These are phyloP conservation scores for Asobara japonica DNA, from an alignment of 1,140 invertebrate species.

Conservation along the genomic window DNA sequence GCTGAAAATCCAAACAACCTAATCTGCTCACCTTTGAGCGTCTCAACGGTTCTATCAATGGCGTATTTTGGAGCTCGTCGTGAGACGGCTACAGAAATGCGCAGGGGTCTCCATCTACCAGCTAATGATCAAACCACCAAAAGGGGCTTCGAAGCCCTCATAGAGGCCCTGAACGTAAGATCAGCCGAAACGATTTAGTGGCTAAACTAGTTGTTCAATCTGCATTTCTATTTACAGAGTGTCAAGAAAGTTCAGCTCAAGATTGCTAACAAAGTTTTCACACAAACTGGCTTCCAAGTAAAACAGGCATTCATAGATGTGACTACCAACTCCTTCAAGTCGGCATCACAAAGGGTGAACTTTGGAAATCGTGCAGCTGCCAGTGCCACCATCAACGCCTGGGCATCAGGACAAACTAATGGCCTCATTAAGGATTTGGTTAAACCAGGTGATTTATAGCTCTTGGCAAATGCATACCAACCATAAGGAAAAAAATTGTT, in stretches of 20 bases:
- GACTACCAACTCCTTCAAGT: constrained; percentile 58
- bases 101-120: constrained; percentile 58
- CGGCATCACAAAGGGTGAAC: constrained; percentile 67
- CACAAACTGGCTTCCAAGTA: constrained; percentile 61
- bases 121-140: constrained; percentile 41
- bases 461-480: no score
- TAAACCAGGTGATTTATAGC: constrained; percentile 48
- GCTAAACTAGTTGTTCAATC: constrained; percentile 9
- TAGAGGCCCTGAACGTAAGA: constrained; percentile 45
- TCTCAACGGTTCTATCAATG: constrained; percentile 69
- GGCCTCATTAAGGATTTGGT: constrained; percentile 78
- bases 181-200: neutral
- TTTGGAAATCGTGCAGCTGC: constrained; percentile 62
- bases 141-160: constrained; percentile 39
- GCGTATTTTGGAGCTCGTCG: constrained; percentile 68
- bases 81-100: constrained; percentile 68
- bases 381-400: constrained; percentile 73
- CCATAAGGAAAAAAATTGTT: no score
- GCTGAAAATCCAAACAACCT: constrained; percentile 60
- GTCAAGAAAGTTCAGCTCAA: constrained; percentile 65
- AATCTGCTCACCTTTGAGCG: constrained; percentile 70
- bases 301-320: constrained; percentile 13
- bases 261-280: constrained; percentile 74
- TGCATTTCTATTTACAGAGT: constrained; percentile 44
- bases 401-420: constrained; percentile 79